These are phyloP conservation scores for Asobara japonica DNA, from an alignment of 1,140 invertebrate genomes.

Conservation along the genomic window DNA sequence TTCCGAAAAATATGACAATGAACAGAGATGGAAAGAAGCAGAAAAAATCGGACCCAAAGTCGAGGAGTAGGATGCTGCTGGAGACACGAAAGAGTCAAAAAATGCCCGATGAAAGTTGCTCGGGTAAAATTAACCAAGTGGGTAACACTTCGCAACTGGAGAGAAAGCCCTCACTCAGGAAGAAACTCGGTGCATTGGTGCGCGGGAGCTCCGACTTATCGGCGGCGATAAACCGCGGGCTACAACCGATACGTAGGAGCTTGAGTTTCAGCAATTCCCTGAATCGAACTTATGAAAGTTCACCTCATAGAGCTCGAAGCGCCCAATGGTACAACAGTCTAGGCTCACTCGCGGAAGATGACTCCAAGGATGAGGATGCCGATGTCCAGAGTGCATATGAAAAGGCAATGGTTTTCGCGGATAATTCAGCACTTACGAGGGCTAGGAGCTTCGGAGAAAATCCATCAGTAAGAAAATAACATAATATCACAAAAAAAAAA, in stretches of 20 bases:
- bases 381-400: background rate
- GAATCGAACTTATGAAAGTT: constrained; percentile 43
- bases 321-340: constrained; percentile 58
- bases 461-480: constrained; percentile 45
- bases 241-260: constrained; percentile 56
- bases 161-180: constrained; percentile 49
- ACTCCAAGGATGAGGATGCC: constrained; percentile 43
- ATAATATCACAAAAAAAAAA: too few relatives aligned
- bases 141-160: constrained; percentile 36
- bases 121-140: background rate
- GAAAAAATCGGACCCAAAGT: background rate
- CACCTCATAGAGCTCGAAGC: constrained; percentile 43
- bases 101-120: background rate
- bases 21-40: background rate
- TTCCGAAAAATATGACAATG: background rate
- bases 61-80: background rate
- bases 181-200: constrained; percentile 52
- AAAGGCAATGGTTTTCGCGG: background rate
- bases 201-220: constrained; percentile 54
- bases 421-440: constrained; percentile 34
- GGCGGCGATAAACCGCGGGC: constrained; percentile 54
- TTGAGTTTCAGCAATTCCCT: constrained; percentile 56
- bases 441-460: constrained; percentile 48
- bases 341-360: constrained; percentile 47
- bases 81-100: background rate